Conservation (phyloP, 2,888 invertebrate genomes). For the Noctua pronuba region DNA sequence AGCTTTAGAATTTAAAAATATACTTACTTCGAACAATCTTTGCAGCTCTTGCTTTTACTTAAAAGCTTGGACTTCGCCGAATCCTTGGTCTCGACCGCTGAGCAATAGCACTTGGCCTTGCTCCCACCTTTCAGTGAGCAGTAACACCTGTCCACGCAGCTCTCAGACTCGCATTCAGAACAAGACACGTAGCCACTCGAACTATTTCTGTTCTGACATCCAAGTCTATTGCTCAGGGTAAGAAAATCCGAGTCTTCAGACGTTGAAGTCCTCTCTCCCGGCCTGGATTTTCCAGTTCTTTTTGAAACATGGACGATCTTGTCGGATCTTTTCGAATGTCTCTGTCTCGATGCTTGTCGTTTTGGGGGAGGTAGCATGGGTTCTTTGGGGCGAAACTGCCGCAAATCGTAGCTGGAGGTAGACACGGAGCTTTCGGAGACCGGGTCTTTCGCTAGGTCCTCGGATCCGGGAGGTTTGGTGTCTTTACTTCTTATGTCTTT, state of each 20-base stretch:
- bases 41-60: constrained; percentile 83
- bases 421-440: constrained; percentile 91
- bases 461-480: constrained; percentile 71
- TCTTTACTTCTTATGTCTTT: constrained; percentile 84
- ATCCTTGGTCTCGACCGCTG: constrained; percentile 88
- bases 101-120: constrained; percentile 92
- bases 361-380: constrained; percentile 84
- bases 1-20: background rate
- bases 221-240: constrained; percentile 90
- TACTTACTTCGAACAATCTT: constrained; percentile 88
- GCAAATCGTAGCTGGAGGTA: constrained; percentile 91
- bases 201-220: constrained; percentile 91
- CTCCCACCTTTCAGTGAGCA: constrained; percentile 93
- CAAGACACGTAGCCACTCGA: constrained; percentile 95
- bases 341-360: constrained; percentile 83
- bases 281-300: constrained; percentile 86
- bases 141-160: constrained; percentile 96
- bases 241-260: constrained; percentile 91
- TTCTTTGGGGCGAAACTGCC: constrained; percentile 91
- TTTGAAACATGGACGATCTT: constrained; percentile 85
- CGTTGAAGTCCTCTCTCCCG: constrained; percentile 91
- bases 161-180: constrained; percentile 97
- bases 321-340: constrained; percentile 85
- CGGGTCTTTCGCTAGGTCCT: constrained; percentile 80
- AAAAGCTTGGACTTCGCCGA: constrained; percentile 78